Conservation (phyloP, 2,888 invertebrate genomes). For the Hydrotaea cyrtoneurina region DNA sequence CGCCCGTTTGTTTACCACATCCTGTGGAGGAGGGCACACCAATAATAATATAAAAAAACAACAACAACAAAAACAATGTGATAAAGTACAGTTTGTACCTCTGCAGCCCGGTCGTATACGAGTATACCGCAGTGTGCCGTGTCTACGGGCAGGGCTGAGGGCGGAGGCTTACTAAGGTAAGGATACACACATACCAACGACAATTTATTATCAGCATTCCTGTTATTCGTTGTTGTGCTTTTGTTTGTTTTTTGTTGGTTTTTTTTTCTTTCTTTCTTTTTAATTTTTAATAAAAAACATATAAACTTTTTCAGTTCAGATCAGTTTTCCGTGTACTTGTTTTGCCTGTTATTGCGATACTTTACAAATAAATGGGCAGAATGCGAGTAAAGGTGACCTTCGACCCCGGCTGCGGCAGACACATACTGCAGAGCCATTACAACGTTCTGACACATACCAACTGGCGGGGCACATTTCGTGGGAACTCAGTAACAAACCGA, state of each 20-base stretch:
- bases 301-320: constrained; percentile 30
- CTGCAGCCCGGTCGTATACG: neutral
- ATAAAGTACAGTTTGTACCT: neutral
- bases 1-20: neutral
- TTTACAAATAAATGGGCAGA: constrained; percentile 10
- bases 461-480: neutral
- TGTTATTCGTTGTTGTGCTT: neutral
- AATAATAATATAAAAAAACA: too few relatives aligned
- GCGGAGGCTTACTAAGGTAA: neutral
- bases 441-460: neutral
- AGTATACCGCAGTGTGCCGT: too few relatives aligned
- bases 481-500: neutral
- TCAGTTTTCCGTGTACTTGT: constrained; percentile 15
- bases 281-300: constrained; percentile 34
- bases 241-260: neutral
- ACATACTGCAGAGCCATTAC: neutral
- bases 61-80: constrained; percentile 9
- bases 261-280: too few relatives aligned
- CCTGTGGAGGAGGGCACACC: neutral
- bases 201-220: constrained; percentile 20
- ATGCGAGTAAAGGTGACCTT: constrained; percentile 26
- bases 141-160: too few relatives aligned
- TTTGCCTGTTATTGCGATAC: constrained; percentile 13
- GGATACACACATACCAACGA: neutral
- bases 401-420: neutral